Conservation (phyloP, 2,797 vertebrate species). For the Linurgus olivaceus region DNA sequence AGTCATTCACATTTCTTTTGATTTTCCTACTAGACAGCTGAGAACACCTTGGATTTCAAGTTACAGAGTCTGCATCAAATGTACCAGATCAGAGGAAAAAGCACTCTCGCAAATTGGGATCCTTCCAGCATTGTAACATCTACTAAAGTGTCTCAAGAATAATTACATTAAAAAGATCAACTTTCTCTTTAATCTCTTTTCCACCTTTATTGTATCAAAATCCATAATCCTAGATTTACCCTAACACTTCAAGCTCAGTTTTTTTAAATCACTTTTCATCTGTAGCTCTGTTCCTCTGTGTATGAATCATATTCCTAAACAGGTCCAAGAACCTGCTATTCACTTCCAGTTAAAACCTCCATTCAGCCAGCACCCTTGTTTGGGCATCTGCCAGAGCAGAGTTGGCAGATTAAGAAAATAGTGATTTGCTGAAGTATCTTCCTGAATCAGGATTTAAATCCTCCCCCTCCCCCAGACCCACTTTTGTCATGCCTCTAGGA, state of each 20-base stretch:
- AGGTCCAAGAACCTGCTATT: neutral
- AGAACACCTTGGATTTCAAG: neutral
- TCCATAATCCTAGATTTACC: neutral
- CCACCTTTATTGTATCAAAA: neutral
- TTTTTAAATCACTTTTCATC: neutral
- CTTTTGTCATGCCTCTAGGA: neutral
- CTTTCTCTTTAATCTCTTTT: neutral
- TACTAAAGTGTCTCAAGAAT: neutral
- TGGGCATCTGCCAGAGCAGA: neutral
- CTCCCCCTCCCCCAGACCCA: neutral
- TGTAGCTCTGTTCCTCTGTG: neutral
- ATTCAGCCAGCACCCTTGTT: neutral
- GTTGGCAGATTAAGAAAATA: neutral
- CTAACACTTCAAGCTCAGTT: neutral
- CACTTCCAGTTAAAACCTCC: neutral
- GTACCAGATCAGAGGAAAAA: neutral
- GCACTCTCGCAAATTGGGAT: neutral
- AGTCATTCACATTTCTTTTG: constrained; percentile 15
- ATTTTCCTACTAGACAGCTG: neutral
- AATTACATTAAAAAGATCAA: neutral
- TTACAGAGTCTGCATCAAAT: neutral
- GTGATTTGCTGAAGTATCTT: neutral
- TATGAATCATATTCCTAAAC: neutral
- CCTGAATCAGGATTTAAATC: neutral
- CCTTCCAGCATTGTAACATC: neutral